These are phyloP conservation scores for Penelope pileata DNA, from an alignment of 2,113 vertebrate species.

Conservation along the genomic window DNA sequence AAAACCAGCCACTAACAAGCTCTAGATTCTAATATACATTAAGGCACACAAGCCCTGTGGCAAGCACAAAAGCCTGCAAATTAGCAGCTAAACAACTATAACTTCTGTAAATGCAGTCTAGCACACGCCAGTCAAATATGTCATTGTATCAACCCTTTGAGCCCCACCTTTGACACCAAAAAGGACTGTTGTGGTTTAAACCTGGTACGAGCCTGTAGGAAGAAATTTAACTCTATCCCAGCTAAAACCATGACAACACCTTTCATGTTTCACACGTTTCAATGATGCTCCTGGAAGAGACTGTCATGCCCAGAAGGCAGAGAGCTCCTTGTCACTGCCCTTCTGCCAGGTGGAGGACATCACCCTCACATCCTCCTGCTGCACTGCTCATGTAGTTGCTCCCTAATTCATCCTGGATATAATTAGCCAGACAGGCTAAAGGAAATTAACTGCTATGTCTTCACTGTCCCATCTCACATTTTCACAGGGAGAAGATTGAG, in stretches of 20 bases:
- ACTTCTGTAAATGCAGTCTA: neutral
- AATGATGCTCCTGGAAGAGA: neutral
- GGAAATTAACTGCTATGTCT: neutral
- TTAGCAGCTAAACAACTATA: neutral
- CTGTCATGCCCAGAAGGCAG: neutral
- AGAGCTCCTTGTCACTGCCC: neutral
- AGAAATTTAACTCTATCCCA: neutral
- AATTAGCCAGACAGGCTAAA: neutral
- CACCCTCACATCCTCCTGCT: neutral
- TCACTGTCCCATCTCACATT: neutral
- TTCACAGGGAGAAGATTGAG: neutral
- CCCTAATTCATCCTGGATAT: neutral
- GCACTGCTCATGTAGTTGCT: accelerated
- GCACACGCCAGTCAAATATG: neutral
- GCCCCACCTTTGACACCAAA: neutral
- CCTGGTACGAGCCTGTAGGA: neutral
- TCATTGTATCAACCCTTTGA: neutral
- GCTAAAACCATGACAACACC: neutral
- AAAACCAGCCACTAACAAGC: neutral
- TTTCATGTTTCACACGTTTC: neutral
- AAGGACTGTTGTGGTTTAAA: neutral
- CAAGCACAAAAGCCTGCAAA: neutral
- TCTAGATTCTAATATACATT: neutral
- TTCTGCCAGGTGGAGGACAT: neutral
- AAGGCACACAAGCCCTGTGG: neutral